These are phyloP conservation scores for Corella eumyota DNA, from an alignment of 23 tunicate genomes.

Conservation along the genomic window DNA sequence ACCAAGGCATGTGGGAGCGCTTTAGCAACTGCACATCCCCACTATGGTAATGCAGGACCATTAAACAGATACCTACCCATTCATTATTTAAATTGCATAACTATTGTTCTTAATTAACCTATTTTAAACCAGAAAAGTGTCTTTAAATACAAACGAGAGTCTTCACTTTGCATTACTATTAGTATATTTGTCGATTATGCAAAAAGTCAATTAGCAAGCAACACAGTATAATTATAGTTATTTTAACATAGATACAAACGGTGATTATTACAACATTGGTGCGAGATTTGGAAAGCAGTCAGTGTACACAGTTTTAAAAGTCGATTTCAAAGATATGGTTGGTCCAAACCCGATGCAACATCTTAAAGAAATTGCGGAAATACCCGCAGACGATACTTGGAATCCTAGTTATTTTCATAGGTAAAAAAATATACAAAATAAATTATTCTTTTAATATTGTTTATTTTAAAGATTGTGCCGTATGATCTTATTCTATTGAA, in stretches of 20 bases:
- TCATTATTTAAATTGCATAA: no score
- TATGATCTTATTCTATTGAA: no score
- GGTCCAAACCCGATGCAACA: conserved; percentile 15
- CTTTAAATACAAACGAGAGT: no score
- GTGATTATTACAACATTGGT: conserved; percentile 33
- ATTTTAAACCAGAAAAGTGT: no score
- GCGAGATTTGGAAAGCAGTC: conserved; percentile 2
- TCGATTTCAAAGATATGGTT: conserved; percentile 8
- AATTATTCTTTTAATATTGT: no score
- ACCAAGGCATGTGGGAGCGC: not conserved
- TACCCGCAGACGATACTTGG: conserved; percentile 1
- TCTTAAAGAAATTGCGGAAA: not conserved
- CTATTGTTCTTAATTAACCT: no score
- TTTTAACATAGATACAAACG: conserved; percentile 11
- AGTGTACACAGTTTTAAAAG: conserved; percentile 8
- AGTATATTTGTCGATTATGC: not conserved
- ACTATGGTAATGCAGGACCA: no score
- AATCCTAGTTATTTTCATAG: conserved; percentile 32
- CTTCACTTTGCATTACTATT: no score
- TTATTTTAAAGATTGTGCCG: no score
- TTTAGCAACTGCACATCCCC: conserved; percentile 2
- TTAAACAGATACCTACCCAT: no score
- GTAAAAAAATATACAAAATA: conserved; percentile 2
- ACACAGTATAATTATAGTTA: not conserved
- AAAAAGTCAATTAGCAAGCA: not conserved